phyloP scores from a whole-genome alignment of 2,888 invertebrate genomes.

The Elysia crispata region DNA sequence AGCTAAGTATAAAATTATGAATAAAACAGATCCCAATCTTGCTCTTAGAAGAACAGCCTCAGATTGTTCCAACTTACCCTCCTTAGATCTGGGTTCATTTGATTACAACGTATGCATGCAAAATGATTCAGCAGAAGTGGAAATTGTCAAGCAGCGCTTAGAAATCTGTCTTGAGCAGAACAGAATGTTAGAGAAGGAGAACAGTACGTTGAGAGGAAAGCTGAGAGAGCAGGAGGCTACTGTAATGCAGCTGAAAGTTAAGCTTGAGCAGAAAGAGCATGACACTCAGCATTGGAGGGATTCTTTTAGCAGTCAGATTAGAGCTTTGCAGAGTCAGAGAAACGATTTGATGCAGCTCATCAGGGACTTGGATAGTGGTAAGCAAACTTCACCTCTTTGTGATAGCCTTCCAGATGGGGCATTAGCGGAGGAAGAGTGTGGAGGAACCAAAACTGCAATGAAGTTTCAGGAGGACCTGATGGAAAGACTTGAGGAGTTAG shows the following conservation, averaged over 20 bases:
- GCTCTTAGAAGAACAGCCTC: neutral
- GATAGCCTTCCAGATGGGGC: constrained; percentile 60
- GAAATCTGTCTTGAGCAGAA: constrained; percentile 64
- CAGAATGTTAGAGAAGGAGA: constrained; percentile 63
- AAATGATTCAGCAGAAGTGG: constrained; percentile 35
- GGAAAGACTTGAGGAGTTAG: constrained; percentile 64
- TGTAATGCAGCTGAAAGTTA: constrained; percentile 62
- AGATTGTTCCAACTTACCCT: neutral
- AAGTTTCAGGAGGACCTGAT: constrained; percentile 65
- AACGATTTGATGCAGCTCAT: constrained; percentile 66
- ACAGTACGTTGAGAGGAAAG: constrained; percentile 59
- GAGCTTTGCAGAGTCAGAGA: constrained; percentile 66
- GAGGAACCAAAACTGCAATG: constrained; percentile 25
- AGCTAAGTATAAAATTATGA: constrained; percentile 37
- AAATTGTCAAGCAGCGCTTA: constrained; percentile 60
- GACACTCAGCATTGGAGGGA: constrained; percentile 57
- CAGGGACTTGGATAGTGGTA: constrained; percentile 57
- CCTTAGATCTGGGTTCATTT: no score
- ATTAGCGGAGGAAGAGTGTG: constrained; percentile 63
- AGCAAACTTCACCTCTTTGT: constrained; percentile 53
- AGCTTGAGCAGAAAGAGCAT: constrained; percentile 52
- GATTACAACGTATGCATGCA: neutral
- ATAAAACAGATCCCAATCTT: no score
- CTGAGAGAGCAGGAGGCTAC: constrained; percentile 68
- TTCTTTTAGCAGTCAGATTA: constrained; percentile 65